A percentile compares a stretch with the other conserved stretches of the same genome.
phyloP scores from a whole-genome alignment of 92 coral and sea anemone genomes.

The Heteractis magnifica region DNA sequence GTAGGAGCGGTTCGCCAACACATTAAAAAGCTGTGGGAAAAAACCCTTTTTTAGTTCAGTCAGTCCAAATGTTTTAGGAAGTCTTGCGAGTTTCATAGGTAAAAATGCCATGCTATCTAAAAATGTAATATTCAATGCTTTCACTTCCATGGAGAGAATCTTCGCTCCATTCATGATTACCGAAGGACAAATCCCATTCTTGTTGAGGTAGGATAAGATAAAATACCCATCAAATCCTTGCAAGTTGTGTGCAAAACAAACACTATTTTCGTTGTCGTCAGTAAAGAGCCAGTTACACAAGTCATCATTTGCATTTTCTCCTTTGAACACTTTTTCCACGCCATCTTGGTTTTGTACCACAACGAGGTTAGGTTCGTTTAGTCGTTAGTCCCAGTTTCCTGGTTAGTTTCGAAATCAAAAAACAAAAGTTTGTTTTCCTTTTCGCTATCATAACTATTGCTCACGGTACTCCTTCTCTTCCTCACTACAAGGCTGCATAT shows the following conservation, averaged over 20 bases:
- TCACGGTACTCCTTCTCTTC: neutral
- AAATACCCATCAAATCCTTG: conserved; percentile 21
- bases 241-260: neutral
- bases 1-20: conserved; percentile 29
- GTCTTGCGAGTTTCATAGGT: conserved; percentile 36
- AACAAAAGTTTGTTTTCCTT: neutral
- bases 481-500: neutral
- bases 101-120: conserved; percentile 45
- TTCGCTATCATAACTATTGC: neutral
- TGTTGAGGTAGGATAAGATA: conserved; percentile 32
- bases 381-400: conserved; percentile 17
- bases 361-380: neutral
- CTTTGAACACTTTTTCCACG: neutral
- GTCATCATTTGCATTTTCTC: neutral
- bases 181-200: conserved; percentile 21
- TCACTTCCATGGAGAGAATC: conserved; percentile 32
- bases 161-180: conserved; percentile 52
- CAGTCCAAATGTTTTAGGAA: conserved; percentile 59
- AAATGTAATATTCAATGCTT: conserved; percentile 32
- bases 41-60: conserved; percentile 53
- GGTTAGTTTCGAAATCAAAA: conserved; percentile 11
- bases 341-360: neutral
- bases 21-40: conserved; percentile 55
- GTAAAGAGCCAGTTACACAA: conserved; percentile 1
- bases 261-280: neutral